phyloP scores from a whole-genome alignment of 2,113 vertebrate genomes.

The Prinia subflava region DNA sequence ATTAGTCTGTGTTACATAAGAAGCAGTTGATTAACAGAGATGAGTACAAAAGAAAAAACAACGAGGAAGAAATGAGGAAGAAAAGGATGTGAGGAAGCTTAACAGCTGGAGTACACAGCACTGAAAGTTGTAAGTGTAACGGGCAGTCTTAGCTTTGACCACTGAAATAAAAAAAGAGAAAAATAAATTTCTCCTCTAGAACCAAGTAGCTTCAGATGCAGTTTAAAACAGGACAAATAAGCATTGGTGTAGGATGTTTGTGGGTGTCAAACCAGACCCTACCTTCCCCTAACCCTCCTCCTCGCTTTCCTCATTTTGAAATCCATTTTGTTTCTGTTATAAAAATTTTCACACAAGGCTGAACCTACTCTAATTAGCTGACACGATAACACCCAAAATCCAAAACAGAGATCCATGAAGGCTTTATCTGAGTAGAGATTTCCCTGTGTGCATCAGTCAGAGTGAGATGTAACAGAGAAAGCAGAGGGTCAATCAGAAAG shows the following conservation, averaged over 20 bases:
- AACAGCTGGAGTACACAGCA: neutral
- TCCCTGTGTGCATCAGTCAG: neutral
- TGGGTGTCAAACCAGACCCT: neutral
- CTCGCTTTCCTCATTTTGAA: neutral
- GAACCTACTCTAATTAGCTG: neutral
- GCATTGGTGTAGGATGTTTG: accelerated
- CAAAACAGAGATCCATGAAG: neutral
- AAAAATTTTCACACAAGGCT: neutral
- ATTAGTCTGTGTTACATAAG: neutral
- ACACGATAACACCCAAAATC: neutral
- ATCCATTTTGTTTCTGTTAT: neutral
- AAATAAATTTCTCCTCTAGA: neutral
- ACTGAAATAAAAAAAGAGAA: neutral
- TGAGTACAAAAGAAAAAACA: neutral
- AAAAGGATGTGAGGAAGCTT: neutral
- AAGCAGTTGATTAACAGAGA: neutral
- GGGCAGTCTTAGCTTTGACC: neutral
- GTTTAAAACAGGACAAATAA: neutral
- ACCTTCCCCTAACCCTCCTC: neutral
- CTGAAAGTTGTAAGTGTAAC: neutral
- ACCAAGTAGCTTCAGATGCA: neutral
- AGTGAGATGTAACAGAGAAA: neutral
- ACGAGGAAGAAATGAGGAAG: neutral
- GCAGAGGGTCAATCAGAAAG: neutral
- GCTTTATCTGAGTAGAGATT: neutral